Evolutionary conservation across 2,888 invertebrate species (phyloP).

Genomic region (Eristalis arbustorum): DNA sequence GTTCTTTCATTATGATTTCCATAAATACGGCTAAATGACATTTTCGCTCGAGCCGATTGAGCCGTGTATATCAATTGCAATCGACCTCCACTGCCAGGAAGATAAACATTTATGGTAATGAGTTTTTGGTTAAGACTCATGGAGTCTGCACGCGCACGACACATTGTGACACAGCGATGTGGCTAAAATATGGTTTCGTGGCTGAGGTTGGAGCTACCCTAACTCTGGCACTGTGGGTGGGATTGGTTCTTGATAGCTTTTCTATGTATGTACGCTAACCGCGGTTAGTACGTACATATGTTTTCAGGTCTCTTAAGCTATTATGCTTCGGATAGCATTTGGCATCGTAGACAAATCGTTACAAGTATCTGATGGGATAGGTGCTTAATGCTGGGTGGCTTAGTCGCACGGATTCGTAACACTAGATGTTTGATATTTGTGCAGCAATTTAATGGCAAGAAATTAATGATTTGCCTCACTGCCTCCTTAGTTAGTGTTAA

Average conservation of each 20-base stretch:
- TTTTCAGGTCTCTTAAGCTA: background rate
- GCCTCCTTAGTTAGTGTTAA: background rate
- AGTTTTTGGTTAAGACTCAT: slow-evolving; percentile 58
- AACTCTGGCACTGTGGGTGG: slow-evolving; percentile 51
- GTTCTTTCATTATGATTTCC: slow-evolving; percentile 54
- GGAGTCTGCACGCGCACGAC: slow-evolving; percentile 47
- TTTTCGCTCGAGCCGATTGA: slow-evolving; percentile 43
- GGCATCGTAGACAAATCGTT: slow-evolving; percentile 29
- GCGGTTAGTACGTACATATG: background rate
- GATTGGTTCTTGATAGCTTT: slow-evolving; percentile 63
- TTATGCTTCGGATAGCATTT: slow-evolving; percentile 3
- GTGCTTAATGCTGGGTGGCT: background rate
- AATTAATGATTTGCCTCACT: background rate
- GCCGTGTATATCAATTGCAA: slow-evolving; percentile 41
- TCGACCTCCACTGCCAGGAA: slow-evolving; percentile 61
- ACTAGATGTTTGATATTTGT: background rate
- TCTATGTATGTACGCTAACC: slow-evolving; percentile 9
- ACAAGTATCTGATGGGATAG: background rate
- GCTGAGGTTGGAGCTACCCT: slow-evolving; percentile 45
- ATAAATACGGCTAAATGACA: slow-evolving; percentile 61
- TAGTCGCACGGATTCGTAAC: background rate
- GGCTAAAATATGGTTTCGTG: slow-evolving; percentile 45
- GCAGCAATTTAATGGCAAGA: background rate
- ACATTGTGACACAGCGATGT: slow-evolving; percentile 41
- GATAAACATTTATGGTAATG: slow-evolving; percentile 68